Base-by-base conservation (phyloP, 2,797 vertebrate genomes). In the Protosalanx chinensis region DNA sequence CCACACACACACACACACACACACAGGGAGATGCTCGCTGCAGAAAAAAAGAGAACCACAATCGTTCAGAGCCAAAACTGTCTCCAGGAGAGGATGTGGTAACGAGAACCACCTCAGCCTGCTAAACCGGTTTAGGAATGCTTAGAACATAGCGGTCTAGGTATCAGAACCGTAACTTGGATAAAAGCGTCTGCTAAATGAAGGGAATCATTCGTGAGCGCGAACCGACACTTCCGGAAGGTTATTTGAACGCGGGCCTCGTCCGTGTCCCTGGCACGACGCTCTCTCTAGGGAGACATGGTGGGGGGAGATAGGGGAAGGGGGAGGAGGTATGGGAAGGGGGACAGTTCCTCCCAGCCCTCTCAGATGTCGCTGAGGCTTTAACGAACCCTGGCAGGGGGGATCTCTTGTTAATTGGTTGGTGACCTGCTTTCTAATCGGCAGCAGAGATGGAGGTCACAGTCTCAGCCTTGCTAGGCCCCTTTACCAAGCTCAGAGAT, bases 321-420 rank as follows among this genome's bases (percentile, higher is more conserved):
- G 35, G 35, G 10, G 41, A 65, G 37, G n/a, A 23, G 7, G 41
- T 29, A 66, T 27, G 64, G 4, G 20, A 51, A 51, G 20, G 64
- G 64, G 32, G 23, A 46, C 49, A 58, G 56, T 58, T 58, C n/a
- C 5, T 4, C 49, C 58, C 63, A 56, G 62, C 18, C 56, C 18
- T 58, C 23, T 23, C n/a, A 81, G 75, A 76, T 83, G 77, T 73
- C 79, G 70, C 74, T 77, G 77, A 3, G 7, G 13, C 41, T 12
- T 46, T 46, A 46, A 46, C 41, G 13, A 8, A 13, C 2, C 41
- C 8, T 13, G 41, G 41, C 41, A 12, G 10, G 41, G 76, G 79
- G 80, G 85, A 88, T 84, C 75, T 59, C 86, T 85, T 80, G 81
- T 88, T 88, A 88, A 88, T 81, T 76, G 74, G 59, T 66, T 73